These are phyloP conservation scores for Pithys albifrons DNA, from an alignment of 2,113 vertebrate species.

Conservation along the genomic window DNA sequence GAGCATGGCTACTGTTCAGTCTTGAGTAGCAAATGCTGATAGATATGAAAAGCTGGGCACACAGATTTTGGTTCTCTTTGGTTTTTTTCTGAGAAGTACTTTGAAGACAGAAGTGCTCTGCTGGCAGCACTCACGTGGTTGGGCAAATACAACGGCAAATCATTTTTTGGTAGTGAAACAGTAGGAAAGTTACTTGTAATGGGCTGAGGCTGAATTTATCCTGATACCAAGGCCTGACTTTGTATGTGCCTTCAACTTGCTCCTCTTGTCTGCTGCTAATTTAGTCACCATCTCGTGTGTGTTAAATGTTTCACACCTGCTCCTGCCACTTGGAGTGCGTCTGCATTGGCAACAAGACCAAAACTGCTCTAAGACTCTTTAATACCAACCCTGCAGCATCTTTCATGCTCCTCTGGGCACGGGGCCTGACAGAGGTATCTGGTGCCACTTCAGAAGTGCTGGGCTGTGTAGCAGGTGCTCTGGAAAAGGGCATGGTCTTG, in stretches of 20 bases:
- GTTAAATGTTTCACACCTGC: not conserved
- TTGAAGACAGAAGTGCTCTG: not conserved
- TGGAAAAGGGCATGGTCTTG: not conserved
- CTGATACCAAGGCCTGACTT: not conserved
- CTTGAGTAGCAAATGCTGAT: not conserved
- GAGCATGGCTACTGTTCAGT: not conserved
- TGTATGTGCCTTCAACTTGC: not conserved
- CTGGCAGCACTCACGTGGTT: fast-evolving
- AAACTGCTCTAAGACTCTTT: not conserved
- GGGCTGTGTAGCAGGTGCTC: not conserved
- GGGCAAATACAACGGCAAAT: not conserved
- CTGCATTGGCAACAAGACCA: not conserved
- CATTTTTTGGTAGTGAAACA: not conserved
- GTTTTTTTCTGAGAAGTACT: not conserved
- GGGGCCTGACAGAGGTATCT: not conserved
- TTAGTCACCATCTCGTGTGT: fast-evolving
- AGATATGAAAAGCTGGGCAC: not conserved
- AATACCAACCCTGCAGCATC: not conserved
- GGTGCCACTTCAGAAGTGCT: not conserved
- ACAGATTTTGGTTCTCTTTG: not conserved
- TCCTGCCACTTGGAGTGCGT: not conserved
- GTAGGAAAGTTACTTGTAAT: not conserved
- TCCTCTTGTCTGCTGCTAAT: not conserved
- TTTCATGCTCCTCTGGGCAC: not conserved
- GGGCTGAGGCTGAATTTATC: not conserved